A percentile compares a stretch with the other conserved stretches of the same genome.
Conservation (phyloP, 2,888 invertebrate genomes). For the Punctoribates punctum region DNA sequence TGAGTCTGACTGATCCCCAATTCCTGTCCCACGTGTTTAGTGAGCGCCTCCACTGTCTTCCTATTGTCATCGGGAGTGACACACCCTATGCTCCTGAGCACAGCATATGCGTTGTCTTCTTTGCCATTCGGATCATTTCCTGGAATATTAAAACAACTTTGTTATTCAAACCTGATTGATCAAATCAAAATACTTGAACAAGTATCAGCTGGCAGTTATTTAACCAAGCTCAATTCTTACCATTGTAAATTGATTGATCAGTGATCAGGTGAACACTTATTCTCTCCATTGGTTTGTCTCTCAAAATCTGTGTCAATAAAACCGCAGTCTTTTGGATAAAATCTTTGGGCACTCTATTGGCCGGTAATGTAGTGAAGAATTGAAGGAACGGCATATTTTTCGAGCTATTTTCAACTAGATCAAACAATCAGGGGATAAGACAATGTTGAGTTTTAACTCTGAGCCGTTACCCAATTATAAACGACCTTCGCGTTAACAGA, state of each 20-base stretch:
- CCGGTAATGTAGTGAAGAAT: constrained; percentile 34
- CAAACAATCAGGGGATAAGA: background rate
- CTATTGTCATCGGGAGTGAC: constrained; percentile 33
- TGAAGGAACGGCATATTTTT: constrained; percentile 37
- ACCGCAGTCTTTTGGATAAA: constrained; percentile 11
- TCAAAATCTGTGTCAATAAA: constrained; percentile 26
- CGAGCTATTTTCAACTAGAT: background rate
- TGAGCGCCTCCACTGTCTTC: background rate
- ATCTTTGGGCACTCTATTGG: constrained; percentile 33
- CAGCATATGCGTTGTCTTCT: constrained; percentile 15
- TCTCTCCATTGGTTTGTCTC: constrained; percentile 30
- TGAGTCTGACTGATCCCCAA: background rate
- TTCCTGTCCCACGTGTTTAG: constrained; percentile 1
- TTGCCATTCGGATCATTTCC: constrained; percentile 25
- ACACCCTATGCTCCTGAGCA: constrained; percentile 36
- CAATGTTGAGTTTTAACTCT: too few relatives aligned
- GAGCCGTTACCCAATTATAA: too few relatives aligned
- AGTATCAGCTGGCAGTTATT: too few relatives aligned
- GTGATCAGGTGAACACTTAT: constrained; percentile 32
- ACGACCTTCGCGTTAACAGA: too few relatives aligned
- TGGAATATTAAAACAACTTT: background rate
- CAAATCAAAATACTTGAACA: too few relatives aligned
- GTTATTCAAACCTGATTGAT: background rate
- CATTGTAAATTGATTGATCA: constrained; percentile 35
- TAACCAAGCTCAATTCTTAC: too few relatives aligned